A percentile compares a stretch with the other conserved stretches of the same genome.
Evolutionary conservation across 2,113 vertebrate species (phyloP).

Genomic region (Mixornis gularis): DNA sequence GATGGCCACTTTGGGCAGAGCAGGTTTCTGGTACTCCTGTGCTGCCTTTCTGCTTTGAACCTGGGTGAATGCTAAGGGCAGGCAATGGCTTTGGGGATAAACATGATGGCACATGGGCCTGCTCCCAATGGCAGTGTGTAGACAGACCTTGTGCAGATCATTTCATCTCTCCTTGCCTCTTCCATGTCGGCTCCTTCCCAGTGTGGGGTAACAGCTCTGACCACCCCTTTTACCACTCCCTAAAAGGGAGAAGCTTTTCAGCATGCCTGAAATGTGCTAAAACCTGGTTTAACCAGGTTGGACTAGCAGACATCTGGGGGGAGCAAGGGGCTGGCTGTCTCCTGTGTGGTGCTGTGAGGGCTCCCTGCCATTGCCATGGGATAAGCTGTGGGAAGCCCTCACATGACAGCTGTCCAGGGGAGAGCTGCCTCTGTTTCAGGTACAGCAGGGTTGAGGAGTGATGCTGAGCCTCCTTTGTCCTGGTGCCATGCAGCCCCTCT

Average conservation of each 20-base stretch:
- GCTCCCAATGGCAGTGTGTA: fast-evolving
- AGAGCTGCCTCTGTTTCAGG: neutral
- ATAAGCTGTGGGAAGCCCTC: neutral
- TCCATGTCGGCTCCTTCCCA: neutral
- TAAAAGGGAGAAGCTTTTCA: neutral
- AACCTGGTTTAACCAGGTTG: neutral
- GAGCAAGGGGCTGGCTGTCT: neutral
- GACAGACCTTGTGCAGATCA: fast-evolving
- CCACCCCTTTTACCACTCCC: neutral
- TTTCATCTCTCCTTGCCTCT: neutral
- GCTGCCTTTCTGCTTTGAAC: neutral
- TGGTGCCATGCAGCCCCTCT: neutral
- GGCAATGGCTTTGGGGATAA: neutral
- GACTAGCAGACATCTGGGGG: neutral
- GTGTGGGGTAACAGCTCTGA: neutral
- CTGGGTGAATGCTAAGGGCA: fast-evolving
- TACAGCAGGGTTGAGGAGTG: neutral
- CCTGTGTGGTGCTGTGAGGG: neutral
- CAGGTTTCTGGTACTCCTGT: neutral
- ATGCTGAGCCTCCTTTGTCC: neutral
- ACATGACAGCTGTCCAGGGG: no score
- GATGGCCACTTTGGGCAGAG: neutral
- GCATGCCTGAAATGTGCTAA: neutral
- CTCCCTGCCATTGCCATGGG: neutral
- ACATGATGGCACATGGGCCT: neutral